phyloP scores from a whole-genome alignment of 2,797 vertebrate genomes.

The Coccyzus lansbergi region DNA sequence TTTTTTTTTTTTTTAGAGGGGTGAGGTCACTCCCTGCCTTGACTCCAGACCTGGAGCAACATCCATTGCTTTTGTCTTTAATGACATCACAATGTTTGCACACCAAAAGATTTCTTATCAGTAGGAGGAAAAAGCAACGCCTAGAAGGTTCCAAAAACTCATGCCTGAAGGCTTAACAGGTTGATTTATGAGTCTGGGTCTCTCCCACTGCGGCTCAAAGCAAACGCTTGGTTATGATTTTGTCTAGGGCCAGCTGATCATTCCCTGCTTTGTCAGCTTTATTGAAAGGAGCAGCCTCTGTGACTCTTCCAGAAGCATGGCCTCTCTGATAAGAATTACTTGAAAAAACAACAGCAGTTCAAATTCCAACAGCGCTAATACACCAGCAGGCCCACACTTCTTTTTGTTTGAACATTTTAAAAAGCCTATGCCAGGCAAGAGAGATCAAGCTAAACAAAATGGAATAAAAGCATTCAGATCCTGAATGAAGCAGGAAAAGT shows the following conservation, averaged over 20 bases:
- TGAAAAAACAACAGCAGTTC: conserved; percentile 58
- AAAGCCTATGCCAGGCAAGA: background rate
- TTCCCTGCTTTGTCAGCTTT: conserved; percentile 55
- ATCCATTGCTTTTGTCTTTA: background rate
- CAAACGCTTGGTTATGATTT: conserved; percentile 9
- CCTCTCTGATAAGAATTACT: conserved; percentile 57
- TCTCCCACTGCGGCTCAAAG: background rate
- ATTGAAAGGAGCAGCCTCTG: background rate
- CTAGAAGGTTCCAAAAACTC: conserved; percentile 23
- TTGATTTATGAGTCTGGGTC: conserved; percentile 47
- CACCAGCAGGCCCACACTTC: conserved; percentile 23
- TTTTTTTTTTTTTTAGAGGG: background rate
- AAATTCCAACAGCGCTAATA: conserved; percentile 70
- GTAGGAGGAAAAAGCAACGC: conserved; percentile 10
- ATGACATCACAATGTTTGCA: background rate
- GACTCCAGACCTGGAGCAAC: background rate
- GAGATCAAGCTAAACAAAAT: background rate
- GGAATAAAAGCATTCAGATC: background rate
- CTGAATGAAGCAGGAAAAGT: background rate
- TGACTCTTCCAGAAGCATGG: conserved; percentile 32
- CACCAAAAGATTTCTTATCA: conserved; percentile 19
- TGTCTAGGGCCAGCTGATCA: background rate
- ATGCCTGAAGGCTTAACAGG: background rate
- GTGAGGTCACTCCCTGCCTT: background rate
- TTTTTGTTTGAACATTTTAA: background rate